These are phyloP conservation scores for Pterocles gutturalis DNA, from an alignment of 2,113 vertebrate species.

Conservation along the genomic window DNA sequence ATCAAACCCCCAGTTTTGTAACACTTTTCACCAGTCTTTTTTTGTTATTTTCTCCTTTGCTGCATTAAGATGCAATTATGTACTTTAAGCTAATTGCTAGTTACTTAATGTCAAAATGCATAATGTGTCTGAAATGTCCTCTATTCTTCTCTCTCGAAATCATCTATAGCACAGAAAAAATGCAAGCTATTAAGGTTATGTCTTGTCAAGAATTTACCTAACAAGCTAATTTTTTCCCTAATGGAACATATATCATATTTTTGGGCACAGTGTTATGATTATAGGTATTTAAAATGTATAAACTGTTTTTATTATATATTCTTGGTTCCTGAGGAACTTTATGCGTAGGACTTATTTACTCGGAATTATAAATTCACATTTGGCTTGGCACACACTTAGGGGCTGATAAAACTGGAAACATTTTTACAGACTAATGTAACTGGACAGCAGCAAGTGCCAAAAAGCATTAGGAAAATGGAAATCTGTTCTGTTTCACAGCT, in stretches of 20 bases:
- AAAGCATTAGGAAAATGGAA: constrained; percentile 72
- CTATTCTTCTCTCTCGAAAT: neutral
- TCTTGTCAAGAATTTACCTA: neutral
- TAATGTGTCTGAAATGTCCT: constrained; percentile 24
- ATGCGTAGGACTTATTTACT: constrained; percentile 22
- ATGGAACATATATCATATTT: neutral
- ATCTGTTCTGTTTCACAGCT: constrained; percentile 55
- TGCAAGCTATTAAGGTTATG: neutral
- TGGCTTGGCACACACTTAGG: constrained; percentile 50
- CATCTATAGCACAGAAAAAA: neutral
- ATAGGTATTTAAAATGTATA: neutral
- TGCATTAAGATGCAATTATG: constrained; percentile 60
- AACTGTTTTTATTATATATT: neutral
- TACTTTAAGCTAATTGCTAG: constrained; percentile 59
- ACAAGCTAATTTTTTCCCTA: neutral
- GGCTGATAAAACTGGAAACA: constrained; percentile 41
- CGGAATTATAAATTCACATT: constrained; percentile 51
- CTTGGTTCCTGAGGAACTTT: neutral
- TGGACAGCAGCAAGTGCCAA: constrained; percentile 72
- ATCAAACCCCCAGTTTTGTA: neutral
- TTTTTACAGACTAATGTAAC: constrained; percentile 58
- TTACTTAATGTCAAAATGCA: constrained; percentile 66
- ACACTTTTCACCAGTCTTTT: neutral
- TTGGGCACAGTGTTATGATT: neutral
- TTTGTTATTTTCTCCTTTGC: constrained; percentile 36